These are phyloP conservation scores for Spodoptera exigua DNA, from an alignment of 2,888 invertebrate species.

Conservation along the genomic window DNA sequence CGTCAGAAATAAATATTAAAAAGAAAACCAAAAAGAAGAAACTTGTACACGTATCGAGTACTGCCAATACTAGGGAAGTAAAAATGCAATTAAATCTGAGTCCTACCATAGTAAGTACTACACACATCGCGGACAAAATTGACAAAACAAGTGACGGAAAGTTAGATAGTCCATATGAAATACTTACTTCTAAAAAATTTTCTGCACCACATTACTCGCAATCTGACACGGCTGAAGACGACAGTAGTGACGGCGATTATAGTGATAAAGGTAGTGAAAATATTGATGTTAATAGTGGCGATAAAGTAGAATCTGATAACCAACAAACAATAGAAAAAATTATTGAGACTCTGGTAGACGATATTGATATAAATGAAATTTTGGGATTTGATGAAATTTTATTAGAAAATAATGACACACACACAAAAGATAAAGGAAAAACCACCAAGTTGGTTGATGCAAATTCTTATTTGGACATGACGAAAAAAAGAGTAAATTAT, in stretches of 20 bases:
- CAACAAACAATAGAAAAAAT: conserved; percentile 15
- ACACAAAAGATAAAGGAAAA: background rate
- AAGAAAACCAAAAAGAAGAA: background rate
- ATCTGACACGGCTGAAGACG: too few species aligned
- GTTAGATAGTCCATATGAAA: background rate
- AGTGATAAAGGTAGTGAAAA: too few species aligned
- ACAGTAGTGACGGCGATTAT: too few species aligned
- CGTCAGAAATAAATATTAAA: background rate
- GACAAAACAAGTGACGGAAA: background rate
- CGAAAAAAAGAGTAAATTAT: background rate
- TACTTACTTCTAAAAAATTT: background rate
- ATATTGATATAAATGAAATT: conserved; percentile 14
- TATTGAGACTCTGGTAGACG: conserved; percentile 16
- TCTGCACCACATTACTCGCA: background rate
- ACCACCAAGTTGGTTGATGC: background rate
- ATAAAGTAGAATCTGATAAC: background rate
- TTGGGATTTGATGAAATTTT: conserved; percentile 5
- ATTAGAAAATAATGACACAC: background rate
- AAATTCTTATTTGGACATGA: background rate
- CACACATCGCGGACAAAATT: background rate
- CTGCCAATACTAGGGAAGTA: background rate
- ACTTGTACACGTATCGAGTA: background rate
- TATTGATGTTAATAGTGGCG: too few species aligned
- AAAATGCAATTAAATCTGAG: too few species aligned
- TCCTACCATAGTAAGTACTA: too few species aligned